These are phyloP conservation scores for Eulemur mongoz DNA, from an alignment of 2,797 vertebrate genomes.

Conservation along the genomic window DNA sequence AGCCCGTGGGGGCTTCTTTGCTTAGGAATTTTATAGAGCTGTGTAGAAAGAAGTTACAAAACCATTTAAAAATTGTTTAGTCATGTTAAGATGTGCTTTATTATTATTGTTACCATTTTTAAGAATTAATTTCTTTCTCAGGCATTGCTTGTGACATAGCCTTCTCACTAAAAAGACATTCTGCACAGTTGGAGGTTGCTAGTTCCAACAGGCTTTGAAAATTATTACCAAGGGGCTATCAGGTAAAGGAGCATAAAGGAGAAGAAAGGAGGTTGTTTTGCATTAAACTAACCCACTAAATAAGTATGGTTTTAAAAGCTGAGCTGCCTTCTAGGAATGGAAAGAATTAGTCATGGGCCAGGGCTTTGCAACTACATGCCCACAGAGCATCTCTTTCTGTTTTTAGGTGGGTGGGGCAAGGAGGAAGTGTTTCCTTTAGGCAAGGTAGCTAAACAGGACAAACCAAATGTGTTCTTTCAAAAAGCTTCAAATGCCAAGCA, in stretches of 20 bases:
- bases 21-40: not conserved
- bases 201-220: not conserved
- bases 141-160: not conserved
- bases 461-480: not conserved
- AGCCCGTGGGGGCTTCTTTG: not conserved
- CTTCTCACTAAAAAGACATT: not conserved
- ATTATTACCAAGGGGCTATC: not conserved
- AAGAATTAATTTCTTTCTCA: not conserved
- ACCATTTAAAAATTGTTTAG: not conserved
- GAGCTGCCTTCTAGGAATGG: conserved; percentile 12
- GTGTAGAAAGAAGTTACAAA: not conserved
- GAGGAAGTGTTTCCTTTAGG: not conserved
- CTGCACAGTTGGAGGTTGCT: not conserved
- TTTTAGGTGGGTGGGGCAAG: not conserved
- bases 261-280: not conserved
- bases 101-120: not conserved
- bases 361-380: not conserved
- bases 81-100: not conserved
- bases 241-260: not conserved
- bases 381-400: not conserved
- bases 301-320: not conserved
- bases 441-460: not conserved
- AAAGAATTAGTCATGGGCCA: not conserved
- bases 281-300: not conserved
- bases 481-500: not conserved